Conservation (phyloP, 2,888 invertebrate species). For the Callyntrura guangdongensis region DNA sequence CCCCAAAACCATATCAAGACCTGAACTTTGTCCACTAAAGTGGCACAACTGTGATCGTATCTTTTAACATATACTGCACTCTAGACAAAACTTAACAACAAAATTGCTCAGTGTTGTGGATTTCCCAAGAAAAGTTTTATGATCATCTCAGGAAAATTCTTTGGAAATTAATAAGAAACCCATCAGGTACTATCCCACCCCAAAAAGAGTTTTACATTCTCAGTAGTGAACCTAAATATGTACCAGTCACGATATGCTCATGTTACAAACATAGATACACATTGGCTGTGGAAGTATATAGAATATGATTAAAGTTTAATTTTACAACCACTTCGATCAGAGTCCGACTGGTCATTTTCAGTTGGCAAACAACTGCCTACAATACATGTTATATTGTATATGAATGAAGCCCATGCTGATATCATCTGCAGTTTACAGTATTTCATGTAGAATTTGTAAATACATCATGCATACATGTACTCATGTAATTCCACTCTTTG, state of each 20-base stretch:
- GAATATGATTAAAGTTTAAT: too few species aligned
- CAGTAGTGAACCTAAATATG: neutral
- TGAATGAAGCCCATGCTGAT: too few species aligned
- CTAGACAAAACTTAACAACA: neutral
- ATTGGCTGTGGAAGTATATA: too few species aligned
- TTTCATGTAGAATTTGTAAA: too few species aligned
- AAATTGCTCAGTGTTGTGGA: neutral
- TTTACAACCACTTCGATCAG: too few species aligned
- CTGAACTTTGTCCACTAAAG: neutral
- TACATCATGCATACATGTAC: conserved; percentile 25
- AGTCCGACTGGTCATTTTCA: too few species aligned
- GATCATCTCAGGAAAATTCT: neutral
- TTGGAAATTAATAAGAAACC: neutral
- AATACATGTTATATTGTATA: too few species aligned
- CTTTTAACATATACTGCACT: neutral
- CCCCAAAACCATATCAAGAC: neutral
- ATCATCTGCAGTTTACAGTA: too few species aligned
- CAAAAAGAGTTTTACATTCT: too few species aligned
- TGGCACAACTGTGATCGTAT: neutral
- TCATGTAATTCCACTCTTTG: neutral
- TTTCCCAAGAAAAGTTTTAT: neutral
- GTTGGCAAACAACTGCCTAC: too few species aligned
- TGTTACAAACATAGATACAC: neutral
- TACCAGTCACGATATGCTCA: neutral
- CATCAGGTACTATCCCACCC: too few species aligned